Conservation (phyloP, 1,140 invertebrate genomes). For the Papilio dardanus region DNA sequence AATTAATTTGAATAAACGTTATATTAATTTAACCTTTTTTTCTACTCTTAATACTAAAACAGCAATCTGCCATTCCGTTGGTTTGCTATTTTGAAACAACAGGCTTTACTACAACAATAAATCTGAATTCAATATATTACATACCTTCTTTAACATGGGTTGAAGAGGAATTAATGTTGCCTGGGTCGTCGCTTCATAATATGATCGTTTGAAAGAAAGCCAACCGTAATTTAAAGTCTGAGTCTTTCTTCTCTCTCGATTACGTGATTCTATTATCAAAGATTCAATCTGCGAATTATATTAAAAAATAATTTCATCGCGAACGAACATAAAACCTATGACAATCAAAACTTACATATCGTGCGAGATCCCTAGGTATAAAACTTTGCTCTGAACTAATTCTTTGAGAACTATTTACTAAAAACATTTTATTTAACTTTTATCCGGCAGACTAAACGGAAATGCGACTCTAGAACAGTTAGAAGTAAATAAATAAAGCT, state of each 20-base stretch:
- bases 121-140: too few relatives aligned
- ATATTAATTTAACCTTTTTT: neutral
- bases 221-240: neutral
- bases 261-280: neutral
- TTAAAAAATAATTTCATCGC: neutral
- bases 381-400: neutral
- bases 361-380: neutral
- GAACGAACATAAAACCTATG: neutral
- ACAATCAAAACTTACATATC: neutral
- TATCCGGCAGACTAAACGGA: neutral
- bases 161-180: neutral
- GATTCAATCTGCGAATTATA: neutral
- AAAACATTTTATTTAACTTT: neutral
- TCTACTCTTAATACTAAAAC: neutral
- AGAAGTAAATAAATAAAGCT: neutral
- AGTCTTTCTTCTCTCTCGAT: neutral
- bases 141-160: conserved; percentile 42
- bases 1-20: neutral
- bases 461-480: neutral
- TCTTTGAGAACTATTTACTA: neutral
- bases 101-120: neutral
- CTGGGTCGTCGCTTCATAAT: neutral
- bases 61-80: neutral
- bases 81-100: neutral
- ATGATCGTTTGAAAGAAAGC: neutral